Evolutionary conservation across 2,888 invertebrate genomes (phyloP).

Genomic region (Eurois occulta): DNA sequence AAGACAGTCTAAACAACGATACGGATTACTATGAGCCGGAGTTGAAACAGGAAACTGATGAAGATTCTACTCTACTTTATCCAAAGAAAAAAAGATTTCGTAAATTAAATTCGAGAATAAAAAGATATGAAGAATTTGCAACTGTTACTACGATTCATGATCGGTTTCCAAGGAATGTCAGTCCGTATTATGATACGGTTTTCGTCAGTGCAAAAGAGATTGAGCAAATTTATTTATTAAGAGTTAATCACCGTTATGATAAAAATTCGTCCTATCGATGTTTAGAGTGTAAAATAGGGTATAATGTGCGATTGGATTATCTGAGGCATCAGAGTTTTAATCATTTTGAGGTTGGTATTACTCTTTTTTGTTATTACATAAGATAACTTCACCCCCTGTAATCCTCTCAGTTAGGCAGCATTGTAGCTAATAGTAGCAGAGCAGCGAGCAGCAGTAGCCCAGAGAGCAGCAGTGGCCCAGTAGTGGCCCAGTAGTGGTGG

Average conservation of each 20-base stretch:
- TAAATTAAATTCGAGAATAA: constrained; percentile 22
- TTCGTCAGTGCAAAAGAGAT: constrained; percentile 66
- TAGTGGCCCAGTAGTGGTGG: too few relatives aligned
- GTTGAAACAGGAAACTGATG: constrained; percentile 25
- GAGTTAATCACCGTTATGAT: not conserved
- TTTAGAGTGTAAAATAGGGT: constrained; percentile 61
- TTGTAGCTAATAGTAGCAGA: too few relatives aligned
- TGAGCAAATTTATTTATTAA: constrained; percentile 60
- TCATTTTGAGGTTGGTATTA: constrained; percentile 71
- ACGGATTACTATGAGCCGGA: constrained; percentile 37
- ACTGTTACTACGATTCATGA: constrained; percentile 18
- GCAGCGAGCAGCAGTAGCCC: too few relatives aligned
- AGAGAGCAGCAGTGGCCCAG: too few relatives aligned
- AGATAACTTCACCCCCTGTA: too few relatives aligned
- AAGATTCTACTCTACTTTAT: not conserved
- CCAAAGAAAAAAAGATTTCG: not conserved
- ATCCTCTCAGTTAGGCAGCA: too few relatives aligned
- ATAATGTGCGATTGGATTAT: constrained; percentile 65
- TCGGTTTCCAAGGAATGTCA: not conserved
- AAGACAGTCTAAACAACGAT: constrained; percentile 29
- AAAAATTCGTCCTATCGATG: constrained; percentile 34
- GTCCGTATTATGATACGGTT: constrained; percentile 53
- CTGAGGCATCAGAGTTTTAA: constrained; percentile 69
- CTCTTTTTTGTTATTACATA: too few relatives aligned
- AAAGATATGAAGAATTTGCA: constrained; percentile 41